Base-by-base conservation (phyloP, 1,140 invertebrate genomes). In the Conus betulinus region DNA sequence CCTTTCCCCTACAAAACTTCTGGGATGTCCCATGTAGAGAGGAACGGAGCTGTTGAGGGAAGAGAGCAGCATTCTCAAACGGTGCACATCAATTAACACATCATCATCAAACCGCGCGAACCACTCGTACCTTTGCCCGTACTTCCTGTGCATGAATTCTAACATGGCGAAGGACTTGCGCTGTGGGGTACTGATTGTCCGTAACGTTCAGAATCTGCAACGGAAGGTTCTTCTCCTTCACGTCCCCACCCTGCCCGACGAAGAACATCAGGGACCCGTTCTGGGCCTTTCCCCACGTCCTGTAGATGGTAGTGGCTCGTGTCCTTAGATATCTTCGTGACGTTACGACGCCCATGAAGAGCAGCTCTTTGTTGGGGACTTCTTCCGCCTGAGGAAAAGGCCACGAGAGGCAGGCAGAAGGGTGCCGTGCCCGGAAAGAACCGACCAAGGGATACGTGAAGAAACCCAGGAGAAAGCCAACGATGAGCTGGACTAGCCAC, bases 101-200 rank as follows among this genome's bases (percentile, higher is more conserved):
- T 99, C 99, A 94, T 99, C 99, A 94, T 99, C 99, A 0, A 98
- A 98, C 39, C 99, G 96, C 95, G 99, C 96, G 93, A 99, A 99
- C 98, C 98, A 99, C 95, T 99, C 98, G 95, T 97, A 99, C 53
- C 97, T 96, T 91, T 99, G 97, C 11, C 96, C 97, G 92, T 97
- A 99, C 93, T 99, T 97, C 93, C 98, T 98, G 95, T 98, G 97
- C 98, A 96, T 93, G 99, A 99, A 39, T 39, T 39, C 39, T 3
- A 39, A 39, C 39, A 39, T 39, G 3, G 39, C 39, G 39, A 39
- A 39, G 0, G 98, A 98, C 95, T 99, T 99, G 95, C 99, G 99
- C 94, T 99, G 99, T 0, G 99, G 99, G 99, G 96, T 99, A 99
- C 17, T 97, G 97, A 94, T 99, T 98, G 94, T 99, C 98, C 8